These are phyloP conservation scores for Orthosia incerta DNA, from an alignment of 2,888 invertebrate genomes.

Conservation along the genomic window DNA sequence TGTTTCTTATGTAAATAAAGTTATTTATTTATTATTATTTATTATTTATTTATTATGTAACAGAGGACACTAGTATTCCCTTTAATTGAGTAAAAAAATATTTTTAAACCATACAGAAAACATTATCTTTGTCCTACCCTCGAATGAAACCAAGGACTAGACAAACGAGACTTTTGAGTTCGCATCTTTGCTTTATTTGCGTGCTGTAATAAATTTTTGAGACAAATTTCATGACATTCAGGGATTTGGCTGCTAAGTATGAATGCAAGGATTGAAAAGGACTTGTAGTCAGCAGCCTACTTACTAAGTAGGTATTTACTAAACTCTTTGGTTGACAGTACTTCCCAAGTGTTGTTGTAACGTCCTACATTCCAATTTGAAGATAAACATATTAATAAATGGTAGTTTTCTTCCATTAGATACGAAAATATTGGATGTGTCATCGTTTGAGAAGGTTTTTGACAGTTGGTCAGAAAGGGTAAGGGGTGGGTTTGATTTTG, in stretches of 20 bases:
- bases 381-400: conserved; percentile 61
- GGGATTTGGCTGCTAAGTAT: neutral
- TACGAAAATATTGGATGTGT: conserved; percentile 44
- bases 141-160: neutral
- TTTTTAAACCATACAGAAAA: neutral
- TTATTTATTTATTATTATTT: too few relatives aligned
- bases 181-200: neutral
- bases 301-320: neutral
- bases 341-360: conserved; percentile 40
- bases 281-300: neutral
- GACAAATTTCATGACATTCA: neutral
- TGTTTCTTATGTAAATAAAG: too few relatives aligned
- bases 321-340: conserved; percentile 7
- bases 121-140: too few relatives aligned
- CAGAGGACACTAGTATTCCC: neutral
- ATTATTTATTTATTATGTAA: too few relatives aligned
- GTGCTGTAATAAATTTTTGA: neutral
- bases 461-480: conserved; percentile 2
- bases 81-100: too few relatives aligned
- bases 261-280: neutral
- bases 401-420: conserved; percentile 60
- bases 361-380: conserved; percentile 47
- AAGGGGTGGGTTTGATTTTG: neutral
- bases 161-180: neutral
- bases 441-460: conserved; percentile 7